Percentiles rank a stretch among this genome's conserved stretches.
These are phyloP conservation scores for Cybosia mesomella DNA, from an alignment of 2,888 invertebrate species.

Conservation along the genomic window DNA sequence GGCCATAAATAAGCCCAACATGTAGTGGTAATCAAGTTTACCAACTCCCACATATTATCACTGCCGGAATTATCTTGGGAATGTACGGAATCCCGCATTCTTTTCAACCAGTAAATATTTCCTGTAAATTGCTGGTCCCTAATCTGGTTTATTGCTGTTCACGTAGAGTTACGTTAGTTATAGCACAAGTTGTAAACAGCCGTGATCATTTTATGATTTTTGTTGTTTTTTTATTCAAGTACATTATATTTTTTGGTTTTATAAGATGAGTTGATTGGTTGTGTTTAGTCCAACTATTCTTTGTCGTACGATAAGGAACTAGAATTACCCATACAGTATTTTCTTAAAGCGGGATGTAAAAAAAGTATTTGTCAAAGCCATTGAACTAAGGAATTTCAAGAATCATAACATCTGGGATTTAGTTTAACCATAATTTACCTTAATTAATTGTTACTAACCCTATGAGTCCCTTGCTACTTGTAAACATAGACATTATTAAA, in stretches of 20 bases:
- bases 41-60: slow-evolving; percentile 44
- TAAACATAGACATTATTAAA: no score
- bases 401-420: no score
- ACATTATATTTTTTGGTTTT: neutral
- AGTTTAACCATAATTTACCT: no score
- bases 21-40: slow-evolving; percentile 43
- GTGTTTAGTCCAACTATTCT: neutral
- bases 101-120: slow-evolving; percentile 37
- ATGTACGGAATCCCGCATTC: slow-evolving; percentile 36
- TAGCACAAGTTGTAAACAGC: slow-evolving; percentile 8
- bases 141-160: slow-evolving; percentile 39
- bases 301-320: no score
- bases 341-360: no score
- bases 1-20: slow-evolving; percentile 24
- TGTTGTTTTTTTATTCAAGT: neutral
- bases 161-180: slow-evolving; percentile 2
- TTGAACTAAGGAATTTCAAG: no score
- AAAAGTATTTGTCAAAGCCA: no score
- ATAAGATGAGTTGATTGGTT: no score
- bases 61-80: slow-evolving; percentile 41
- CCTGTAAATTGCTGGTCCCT: slow-evolving; percentile 21
- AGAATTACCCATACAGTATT: no score
- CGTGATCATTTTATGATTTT: neutral
- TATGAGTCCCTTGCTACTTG: no score
- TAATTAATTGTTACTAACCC: no score